Evolutionary conservation across 2,113 vertebrate species (phyloP).

Genomic region (Opisthocomus hoazin): DNA sequence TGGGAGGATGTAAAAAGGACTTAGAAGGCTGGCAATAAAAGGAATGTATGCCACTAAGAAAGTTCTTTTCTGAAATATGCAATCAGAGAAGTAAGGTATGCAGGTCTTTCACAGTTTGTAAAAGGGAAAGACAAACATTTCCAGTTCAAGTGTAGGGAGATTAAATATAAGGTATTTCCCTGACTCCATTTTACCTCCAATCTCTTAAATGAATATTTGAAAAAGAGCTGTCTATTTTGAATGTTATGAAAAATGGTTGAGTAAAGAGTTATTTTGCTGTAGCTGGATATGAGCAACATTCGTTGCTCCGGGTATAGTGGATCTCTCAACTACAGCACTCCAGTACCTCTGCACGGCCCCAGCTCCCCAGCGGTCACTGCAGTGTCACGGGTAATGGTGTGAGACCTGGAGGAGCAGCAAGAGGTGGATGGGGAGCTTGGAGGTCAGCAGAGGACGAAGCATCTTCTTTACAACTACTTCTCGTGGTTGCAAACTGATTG

Average conservation of each 20-base stretch:
- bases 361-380: not conserved
- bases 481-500: not conserved
- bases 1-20: not conserved
- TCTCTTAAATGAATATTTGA: not conserved
- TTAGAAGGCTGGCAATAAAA: not conserved
- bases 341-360: rapidly evolving
- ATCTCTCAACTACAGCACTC: not conserved
- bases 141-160: not conserved
- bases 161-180: not conserved
- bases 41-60: not conserved
- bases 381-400: not conserved
- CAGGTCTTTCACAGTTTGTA: not conserved
- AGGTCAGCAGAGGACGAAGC: not conserved
- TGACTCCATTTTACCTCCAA: not conserved
- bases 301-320: rapidly evolving
- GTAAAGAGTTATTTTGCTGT: not conserved
- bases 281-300: not conserved
- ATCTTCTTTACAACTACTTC: not conserved
- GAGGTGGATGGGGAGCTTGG: not conserved
- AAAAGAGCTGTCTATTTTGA: not conserved
- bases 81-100: not conserved
- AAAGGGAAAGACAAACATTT: not conserved
- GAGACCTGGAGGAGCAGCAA: not conserved
- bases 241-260: not conserved
- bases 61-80: not conserved